Evolutionary conservation across 2,113 vertebrate genomes (phyloP), one percentile per base, ranked within the genome.

Genomic region (Tachysurus vachellii): DNA sequence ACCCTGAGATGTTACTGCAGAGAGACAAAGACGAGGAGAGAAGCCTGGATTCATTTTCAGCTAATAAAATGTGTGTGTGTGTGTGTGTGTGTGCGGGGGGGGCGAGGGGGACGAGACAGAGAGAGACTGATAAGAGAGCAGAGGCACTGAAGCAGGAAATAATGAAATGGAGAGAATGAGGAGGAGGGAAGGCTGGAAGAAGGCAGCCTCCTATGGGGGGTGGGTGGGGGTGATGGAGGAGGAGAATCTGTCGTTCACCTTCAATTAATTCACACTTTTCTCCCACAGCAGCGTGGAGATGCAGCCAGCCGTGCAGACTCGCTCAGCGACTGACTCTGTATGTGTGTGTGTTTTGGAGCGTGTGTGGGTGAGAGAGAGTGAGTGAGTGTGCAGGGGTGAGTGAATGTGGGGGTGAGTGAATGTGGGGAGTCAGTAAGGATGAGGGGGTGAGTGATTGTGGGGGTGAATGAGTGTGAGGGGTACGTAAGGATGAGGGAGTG

Each of bases 171-270:
- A 94, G 93, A 93, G 92, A 92, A 92, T 93, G 91, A 89, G 89
- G 82, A 88, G 84, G 88, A 82, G 62, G 57, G 59, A 61, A 83
- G 86, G 79, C 59, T 57, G 84, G 87, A 84, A 88, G 88, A 83
- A 64, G 80, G 88, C 73, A 79, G 66, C 89, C 86, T 91, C 88
- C 83, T 68, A 80, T 86, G 85, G 91, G 93, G 89, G 92, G 88
- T 88, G 36, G 36, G 36, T 90, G 89, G 94, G 93, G 94, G 94
- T 94, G 93, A 94, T n/a, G 82, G 89, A 90, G 89, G 94, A 93
- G 94, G 94, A 94, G 93, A 95, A 93, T 93, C 94, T 87, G 93
- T 94, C 90, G 92, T 95, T 96, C 95, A 94, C 94, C 95, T 96
- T 94, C 95, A 90, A 93, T 96, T 89, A 89, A 92, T 96, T 92